phyloP scores from a whole-genome alignment of 2,113 vertebrate species.

The Cephalopterus ornatus region DNA sequence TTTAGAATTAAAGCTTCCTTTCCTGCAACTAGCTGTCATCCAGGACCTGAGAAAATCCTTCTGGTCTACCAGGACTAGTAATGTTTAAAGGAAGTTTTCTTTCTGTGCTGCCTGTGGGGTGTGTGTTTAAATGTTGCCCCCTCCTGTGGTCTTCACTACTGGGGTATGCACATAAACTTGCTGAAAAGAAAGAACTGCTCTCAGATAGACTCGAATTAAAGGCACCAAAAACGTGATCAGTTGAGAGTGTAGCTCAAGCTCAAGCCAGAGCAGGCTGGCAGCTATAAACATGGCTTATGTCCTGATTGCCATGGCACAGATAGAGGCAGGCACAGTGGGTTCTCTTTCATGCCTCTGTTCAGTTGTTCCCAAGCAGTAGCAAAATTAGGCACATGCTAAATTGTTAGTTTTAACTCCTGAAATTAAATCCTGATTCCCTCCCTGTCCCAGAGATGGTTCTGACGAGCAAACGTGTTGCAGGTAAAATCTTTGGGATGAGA shows the following conservation, averaged over 20 bases:
- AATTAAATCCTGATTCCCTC: neutral
- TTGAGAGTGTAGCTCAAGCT: neutral
- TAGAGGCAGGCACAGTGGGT: neutral
- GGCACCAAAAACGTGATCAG: neutral
- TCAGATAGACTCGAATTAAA: neutral
- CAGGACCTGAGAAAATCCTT: neutral
- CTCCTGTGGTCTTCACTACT: neutral
- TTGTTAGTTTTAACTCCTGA: neutral
- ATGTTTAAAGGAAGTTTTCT: neutral
- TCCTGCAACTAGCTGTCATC: neutral
- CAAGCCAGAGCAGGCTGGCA: neutral
- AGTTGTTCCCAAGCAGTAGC: neutral
- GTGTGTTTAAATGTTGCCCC: neutral
- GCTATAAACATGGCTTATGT: accelerated
- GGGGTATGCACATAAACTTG: neutral
- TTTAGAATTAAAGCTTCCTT: neutral
- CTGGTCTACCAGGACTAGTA: neutral
- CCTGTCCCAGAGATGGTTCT: neutral
- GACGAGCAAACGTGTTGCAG: neutral
- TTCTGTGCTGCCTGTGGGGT: too few species aligned
- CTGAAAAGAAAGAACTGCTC: neutral
- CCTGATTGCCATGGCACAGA: neutral
- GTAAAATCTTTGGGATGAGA: neutral
- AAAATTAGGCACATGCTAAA: neutral
- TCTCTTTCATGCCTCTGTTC: neutral